Evolutionary conservation across 2,113 vertebrate species (phyloP), one percentile per base, ranked within the genome.

Genomic region (Gymnocephalus cernua): DNA sequence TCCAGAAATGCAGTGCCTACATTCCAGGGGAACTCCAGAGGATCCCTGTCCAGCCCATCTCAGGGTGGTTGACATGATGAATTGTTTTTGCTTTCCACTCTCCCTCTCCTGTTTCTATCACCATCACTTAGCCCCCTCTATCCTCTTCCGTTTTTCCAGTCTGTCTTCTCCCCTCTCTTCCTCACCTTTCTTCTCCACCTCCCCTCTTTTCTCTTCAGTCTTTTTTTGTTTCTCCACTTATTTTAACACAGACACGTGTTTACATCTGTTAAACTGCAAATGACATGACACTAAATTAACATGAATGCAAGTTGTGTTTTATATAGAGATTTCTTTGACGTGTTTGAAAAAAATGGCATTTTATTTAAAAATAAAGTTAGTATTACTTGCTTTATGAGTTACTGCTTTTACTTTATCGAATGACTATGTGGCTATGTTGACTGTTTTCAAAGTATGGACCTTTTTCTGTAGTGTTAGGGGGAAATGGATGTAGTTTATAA

Each of bases 201-300:
- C 19, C 38, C 32, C 66, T 50, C 10, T 16, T 45, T 19, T 21
- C n/a, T 58, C 38, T 44, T 57, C 6, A 3, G 45, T 71, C 51
- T 57, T 59, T 11, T 47, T 69, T 69, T 53, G 12, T 61, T 14
- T 29, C 21, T 63, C 23, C 15, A 5, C 68, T 57, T 61, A 54
- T 58, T 12, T 58, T 29, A 25, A 38, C 27, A 48, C 35, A 51
- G 14, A 59, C 51, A 58, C 57, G 45, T 61, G 6, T 64, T 44
- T 44, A 66, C 50, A 58, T 64, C 54, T 53, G 6, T 64, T 44
- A 23, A 25, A 23, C 19, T 71, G n/a, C 10, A 71, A 71, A 29
- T 50, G 51, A 25, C 48, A 63, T 57, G 4, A 12, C 0, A 0
- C 47, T 11, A 57, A 15, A 75, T 25, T 67, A 9, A 74, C 21